phyloP scores from a whole-genome alignment of 2,888 invertebrate species.

The Mesorhabditis spiculigera region DNA sequence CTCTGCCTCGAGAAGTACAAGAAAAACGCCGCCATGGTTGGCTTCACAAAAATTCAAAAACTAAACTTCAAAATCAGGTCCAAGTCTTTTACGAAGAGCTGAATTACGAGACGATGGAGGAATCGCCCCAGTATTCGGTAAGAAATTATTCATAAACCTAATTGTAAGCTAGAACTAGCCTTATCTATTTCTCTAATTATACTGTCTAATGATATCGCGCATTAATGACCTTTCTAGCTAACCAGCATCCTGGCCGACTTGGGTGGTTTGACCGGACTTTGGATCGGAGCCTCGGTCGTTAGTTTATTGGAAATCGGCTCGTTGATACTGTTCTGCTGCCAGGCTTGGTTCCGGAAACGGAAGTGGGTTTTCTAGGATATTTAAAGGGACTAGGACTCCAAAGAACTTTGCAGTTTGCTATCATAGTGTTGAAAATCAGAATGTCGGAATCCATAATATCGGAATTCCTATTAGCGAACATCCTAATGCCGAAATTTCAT shows the following conservation, averaged over 20 bases:
- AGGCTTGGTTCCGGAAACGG: conserved; percentile 37
- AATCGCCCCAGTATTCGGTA: conserved; percentile 53
- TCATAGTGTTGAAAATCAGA: no score
- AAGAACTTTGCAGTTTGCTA: not conserved
- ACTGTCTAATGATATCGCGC: no score
- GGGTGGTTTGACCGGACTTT: conserved; percentile 54
- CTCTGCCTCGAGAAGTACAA: conserved; percentile 56
- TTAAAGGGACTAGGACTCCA: conserved; percentile 6
- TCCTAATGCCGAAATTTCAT: no score
- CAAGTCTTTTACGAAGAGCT: conserved; percentile 59
- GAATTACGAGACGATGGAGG: conserved; percentile 57
- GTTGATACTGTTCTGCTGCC: conserved; percentile 33
- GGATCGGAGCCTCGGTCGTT: conserved; percentile 57
- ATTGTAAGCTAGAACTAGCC: not conserved
- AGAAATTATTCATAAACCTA: conserved; percentile 10
- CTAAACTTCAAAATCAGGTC: not conserved
- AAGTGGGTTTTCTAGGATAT: conserved; percentile 13
- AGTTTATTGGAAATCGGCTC: conserved; percentile 51
- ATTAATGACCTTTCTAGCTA: conserved; percentile 21
- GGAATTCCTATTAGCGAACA: no score
- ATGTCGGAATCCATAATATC: no score
- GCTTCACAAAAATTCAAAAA: not conserved
- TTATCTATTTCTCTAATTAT: not conserved
- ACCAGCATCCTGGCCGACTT: conserved; percentile 52
- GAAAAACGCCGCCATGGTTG: conserved; percentile 57